A percentile compares a stretch with the other conserved stretches of the same genome.
phyloP scores from a whole-genome alignment of 2,888 invertebrate species.

The Girardia tigrina region DNA sequence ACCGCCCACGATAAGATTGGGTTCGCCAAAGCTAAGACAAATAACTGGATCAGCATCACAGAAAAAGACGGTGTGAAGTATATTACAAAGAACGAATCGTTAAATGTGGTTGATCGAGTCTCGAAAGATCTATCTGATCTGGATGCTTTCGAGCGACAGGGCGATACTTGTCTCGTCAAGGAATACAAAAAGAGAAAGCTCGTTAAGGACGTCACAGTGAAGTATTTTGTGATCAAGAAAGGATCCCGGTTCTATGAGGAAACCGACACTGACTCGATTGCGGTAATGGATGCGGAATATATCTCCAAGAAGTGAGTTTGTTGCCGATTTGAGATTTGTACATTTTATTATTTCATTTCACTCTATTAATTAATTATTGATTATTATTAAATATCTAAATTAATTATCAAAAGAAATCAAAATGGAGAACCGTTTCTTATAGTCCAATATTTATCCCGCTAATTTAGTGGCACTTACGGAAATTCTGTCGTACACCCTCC shows the following conservation, averaged over 20 bases:
- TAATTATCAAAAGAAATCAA: too few relatives aligned
- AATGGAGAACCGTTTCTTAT: too few relatives aligned
- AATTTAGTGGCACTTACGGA: too few relatives aligned
- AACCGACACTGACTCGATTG: background rate
- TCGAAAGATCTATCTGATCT: background rate
- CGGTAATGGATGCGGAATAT: background rate
- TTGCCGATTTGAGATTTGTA: too few relatives aligned
- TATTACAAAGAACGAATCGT: background rate
- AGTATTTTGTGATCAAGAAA: background rate
- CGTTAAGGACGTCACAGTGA: background rate
- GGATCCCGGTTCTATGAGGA: background rate
- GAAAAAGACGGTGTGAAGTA: background rate
- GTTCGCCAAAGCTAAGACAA: slow-evolving; percentile 28
- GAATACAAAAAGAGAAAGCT: slow-evolving; percentile 1
- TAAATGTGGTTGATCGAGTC: background rate
- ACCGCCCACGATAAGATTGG: slow-evolving; percentile 28
- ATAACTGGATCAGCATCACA: slow-evolving; percentile 29
- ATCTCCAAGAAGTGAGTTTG: too few relatives aligned
- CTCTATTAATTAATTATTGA: too few relatives aligned
- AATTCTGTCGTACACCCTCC: too few relatives aligned
- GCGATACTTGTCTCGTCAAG: background rate
- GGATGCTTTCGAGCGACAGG: background rate
- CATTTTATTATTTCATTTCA: too few relatives aligned
- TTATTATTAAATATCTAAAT: too few relatives aligned
- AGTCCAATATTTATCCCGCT: too few relatives aligned